Conservation (phyloP, 2,113 vertebrate genomes). For the Bambusicola thoracicus region DNA sequence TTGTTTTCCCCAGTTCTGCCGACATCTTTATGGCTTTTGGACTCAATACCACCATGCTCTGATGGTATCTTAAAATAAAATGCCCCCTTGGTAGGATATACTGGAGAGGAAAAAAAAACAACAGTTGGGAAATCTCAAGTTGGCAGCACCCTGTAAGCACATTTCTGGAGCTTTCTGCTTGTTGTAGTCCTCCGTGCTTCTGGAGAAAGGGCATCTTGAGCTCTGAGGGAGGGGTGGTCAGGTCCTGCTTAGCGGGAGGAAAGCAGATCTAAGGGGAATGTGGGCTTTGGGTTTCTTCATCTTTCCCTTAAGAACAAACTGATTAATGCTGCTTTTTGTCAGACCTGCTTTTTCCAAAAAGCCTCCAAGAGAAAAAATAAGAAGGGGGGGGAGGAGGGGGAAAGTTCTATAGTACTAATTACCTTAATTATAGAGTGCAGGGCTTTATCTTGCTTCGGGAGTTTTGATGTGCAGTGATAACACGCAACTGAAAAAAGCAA, state of each 20-base stretch:
- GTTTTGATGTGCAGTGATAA: not conserved
- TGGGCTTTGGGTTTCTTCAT: not conserved
- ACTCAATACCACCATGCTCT: not conserved
- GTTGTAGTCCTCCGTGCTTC: not conserved
- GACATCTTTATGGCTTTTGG: not conserved
- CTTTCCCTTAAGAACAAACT: not conserved
- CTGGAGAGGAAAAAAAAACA: not conserved
- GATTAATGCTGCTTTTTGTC: not conserved
- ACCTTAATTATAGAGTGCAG: rapidly evolving
- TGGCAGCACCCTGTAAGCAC: not conserved
- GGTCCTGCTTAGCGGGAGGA: not conserved
- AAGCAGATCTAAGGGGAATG: not conserved
- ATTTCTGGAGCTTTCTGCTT: not conserved
- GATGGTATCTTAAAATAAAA: not conserved
- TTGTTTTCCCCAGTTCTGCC: not conserved
- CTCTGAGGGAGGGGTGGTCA: not conserved
- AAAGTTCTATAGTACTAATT: not conserved
- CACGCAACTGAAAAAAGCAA: rapidly evolving
- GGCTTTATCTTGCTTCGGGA: not conserved
- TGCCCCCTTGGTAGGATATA: not conserved
- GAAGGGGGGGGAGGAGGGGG: no score
- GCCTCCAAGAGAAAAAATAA: not conserved
- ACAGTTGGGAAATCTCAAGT: not conserved
- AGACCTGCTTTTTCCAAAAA: not conserved
- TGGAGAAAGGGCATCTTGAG: not conserved